These are phyloP conservation scores for Pogonocichla stellata DNA, from an alignment of 2,113 vertebrate species.

Conservation along the genomic window DNA sequence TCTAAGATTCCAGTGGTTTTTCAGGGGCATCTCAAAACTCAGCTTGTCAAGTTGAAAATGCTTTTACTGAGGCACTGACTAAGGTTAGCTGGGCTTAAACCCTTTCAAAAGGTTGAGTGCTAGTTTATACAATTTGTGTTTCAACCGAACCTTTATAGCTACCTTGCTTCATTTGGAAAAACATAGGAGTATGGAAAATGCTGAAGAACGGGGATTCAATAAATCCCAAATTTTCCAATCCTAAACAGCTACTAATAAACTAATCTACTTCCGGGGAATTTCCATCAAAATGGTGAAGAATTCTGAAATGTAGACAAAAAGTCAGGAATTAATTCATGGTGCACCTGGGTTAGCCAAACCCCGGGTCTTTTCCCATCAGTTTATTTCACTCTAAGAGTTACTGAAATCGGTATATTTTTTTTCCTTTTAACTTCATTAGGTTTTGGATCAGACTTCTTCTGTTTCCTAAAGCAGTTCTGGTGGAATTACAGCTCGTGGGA, in stretches of 20 bases:
- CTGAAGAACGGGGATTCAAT: not conserved
- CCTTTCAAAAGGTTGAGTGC: not conserved
- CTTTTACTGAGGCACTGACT: rapidly evolving
- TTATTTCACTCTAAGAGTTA: not conserved
- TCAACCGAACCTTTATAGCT: not conserved
- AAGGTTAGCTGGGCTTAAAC: not conserved
- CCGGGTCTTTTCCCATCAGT: not conserved
- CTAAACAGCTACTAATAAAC: not conserved
- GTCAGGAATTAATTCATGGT: not conserved
- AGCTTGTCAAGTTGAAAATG: not conserved
- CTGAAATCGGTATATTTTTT: not conserved
- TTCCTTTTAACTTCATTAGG: not conserved
- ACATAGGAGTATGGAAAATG: not conserved
- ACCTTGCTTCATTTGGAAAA: not conserved
- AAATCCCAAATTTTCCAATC: not conserved
- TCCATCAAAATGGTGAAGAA: not conserved
- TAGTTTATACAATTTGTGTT: rapidly evolving
- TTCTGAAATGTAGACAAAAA: not conserved
- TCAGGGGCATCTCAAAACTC: not conserved
- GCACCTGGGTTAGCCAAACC: not conserved
- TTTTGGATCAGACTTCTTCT: not conserved
- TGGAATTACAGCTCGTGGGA: not conserved
- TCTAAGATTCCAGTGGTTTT: not conserved
- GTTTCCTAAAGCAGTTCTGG: not conserved
- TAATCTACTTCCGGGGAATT: not conserved